These are phyloP conservation scores for Melanotus villosus DNA, from an alignment of 2,888 invertebrate genomes.

Conservation along the genomic window DNA sequence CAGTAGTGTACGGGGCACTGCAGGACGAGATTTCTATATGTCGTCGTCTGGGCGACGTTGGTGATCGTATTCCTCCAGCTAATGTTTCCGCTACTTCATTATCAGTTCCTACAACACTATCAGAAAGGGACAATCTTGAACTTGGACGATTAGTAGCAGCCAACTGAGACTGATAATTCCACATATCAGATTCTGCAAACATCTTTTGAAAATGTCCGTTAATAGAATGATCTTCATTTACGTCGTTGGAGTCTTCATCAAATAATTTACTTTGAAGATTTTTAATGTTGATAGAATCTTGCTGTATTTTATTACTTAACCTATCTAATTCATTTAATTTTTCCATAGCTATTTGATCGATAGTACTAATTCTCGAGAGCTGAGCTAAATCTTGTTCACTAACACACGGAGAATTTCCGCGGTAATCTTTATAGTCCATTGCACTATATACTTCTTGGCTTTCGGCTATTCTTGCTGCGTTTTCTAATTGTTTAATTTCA, in stretches of 20 bases:
- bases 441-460: constrained; percentile 80
- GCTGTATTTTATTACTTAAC: constrained; percentile 81
- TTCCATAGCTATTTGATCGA: constrained; percentile 84
- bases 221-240: constrained; percentile 73
- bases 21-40: constrained; percentile 73
- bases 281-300: constrained; percentile 84
- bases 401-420: constrained; percentile 81
- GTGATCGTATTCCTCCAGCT: constrained; percentile 68
- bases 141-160: constrained; percentile 72
- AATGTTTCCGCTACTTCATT: constrained; percentile 76
- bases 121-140: constrained; percentile 75
- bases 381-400: constrained; percentile 85
- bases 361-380: constrained; percentile 80
- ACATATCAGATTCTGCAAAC: constrained; percentile 73
- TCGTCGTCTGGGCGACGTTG: constrained; percentile 73
- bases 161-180: constrained; percentile 75
- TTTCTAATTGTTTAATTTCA: constrained; percentile 67
- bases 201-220: constrained; percentile 80
- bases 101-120: constrained; percentile 74
- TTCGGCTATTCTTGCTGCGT: constrained; percentile 71
- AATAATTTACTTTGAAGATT: constrained; percentile 80
- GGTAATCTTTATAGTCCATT: constrained; percentile 84
- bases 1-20: constrained; percentile 76
- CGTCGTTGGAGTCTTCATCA: constrained; percentile 73
- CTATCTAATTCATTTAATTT: constrained; percentile 85